These are phyloP conservation scores for Diachrysia chrysitis DNA, from an alignment of 2,888 invertebrate species.

Conservation along the genomic window DNA sequence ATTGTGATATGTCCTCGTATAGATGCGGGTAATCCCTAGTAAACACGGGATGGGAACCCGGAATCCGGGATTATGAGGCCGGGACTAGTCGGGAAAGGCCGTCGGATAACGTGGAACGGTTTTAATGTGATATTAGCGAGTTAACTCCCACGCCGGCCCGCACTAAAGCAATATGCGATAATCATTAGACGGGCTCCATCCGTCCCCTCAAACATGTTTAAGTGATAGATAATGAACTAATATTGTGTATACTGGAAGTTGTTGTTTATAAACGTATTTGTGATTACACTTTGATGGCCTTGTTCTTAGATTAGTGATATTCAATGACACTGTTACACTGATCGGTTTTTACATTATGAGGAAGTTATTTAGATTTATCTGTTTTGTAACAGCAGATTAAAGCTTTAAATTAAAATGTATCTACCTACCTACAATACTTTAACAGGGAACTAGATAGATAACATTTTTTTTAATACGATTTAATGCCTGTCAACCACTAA, in stretches of 20 bases:
- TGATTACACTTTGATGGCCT: slow-evolving; percentile 53
- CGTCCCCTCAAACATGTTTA: slow-evolving; percentile 54
- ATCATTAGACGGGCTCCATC: slow-evolving; percentile 60
- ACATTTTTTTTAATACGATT: too few relatives aligned
- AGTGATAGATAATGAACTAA: slow-evolving; percentile 61
- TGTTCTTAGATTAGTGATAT: slow-evolving; percentile 47
- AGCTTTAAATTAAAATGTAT: not conserved
- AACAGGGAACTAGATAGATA: too few relatives aligned
- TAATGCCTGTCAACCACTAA: too few relatives aligned
- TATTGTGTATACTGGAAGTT: slow-evolving; percentile 49
- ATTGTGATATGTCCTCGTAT: slow-evolving; percentile 66
- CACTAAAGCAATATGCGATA: slow-evolving; percentile 58
- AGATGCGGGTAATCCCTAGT: slow-evolving; percentile 74
- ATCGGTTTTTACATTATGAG: not conserved
- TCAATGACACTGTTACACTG: slow-evolving; percentile 26
- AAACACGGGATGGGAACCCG: slow-evolving; percentile 70
- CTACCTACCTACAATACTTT: not conserved
- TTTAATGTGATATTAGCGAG: slow-evolving; percentile 79
- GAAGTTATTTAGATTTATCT: not conserved
- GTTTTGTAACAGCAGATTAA: not conserved
- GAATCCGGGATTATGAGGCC: slow-evolving; percentile 72
- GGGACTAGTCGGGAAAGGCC: slow-evolving; percentile 62
- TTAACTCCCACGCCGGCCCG: slow-evolving; percentile 61
- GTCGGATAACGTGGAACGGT: slow-evolving; percentile 73
- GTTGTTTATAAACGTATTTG: slow-evolving; percentile 47